Evolutionary conservation across 2,113 vertebrate genomes (phyloP), one percentile per base, ranked within the genome.

Genomic region (Sapajus apella): DNA sequence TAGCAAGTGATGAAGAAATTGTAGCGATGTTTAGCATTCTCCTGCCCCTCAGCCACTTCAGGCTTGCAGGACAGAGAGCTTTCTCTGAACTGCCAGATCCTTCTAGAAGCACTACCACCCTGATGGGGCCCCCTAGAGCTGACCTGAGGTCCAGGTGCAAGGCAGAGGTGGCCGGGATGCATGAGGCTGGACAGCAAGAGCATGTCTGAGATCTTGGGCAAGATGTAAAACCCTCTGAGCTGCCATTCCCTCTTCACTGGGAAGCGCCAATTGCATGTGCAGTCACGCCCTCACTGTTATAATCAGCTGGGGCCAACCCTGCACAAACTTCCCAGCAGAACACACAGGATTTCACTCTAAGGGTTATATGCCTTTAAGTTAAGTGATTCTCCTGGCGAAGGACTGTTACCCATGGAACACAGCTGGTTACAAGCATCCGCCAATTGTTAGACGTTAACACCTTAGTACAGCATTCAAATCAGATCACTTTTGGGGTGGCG

Each of bases 191-290:
- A 12, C 4, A 61, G 40, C 10, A 68, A 66, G 32, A 50, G 21
- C 66, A 32, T 0, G 0, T n/a, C 30, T 61, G 40, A 12, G 45
- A 58, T 70, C 50, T 37, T 70, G 25, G 16, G 45, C 32, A 64
- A 73, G 37, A 76, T 21, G 1, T 37, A 90, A 50, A 14, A 21
- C 21, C 8, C 76, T 45, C 6, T 70, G 70, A 88, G 47, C 37
- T 45, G 56, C 52, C 45, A 2, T 12, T 32, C 45, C 80, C 21
- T 75, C 55, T 16, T 56, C 37, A 2, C 16, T 17, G 1, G 14
- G 8, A 87, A 35, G 21, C 8, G 12, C 75, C 3, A 9, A n/a
- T 40, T 25, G 2, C 1, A 0, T 2, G 32, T 2, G 1, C 4
- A 10, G 20, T 23, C 6, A 14, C 2, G 27, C 2, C 61, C 18